Base-by-base conservation (phyloP, 37 sponge, comb jelly and placozoan species). In the Lycopodina hypogea region DNA sequence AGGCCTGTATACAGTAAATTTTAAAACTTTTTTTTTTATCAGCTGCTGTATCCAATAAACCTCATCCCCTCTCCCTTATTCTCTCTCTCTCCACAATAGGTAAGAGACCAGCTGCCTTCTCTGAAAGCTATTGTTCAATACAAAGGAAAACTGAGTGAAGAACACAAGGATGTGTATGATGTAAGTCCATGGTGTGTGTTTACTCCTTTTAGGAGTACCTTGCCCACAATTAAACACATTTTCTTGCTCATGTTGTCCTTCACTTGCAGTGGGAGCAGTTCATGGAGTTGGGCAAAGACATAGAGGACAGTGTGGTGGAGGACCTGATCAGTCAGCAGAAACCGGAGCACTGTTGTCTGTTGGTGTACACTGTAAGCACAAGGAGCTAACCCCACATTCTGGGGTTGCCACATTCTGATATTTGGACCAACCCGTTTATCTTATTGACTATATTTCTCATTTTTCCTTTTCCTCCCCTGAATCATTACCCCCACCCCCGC, bases 71-170 rank as follows among this genome's bases (percentile, higher is more conserved):
- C 17, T 12, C 17, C 61, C 61, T 29, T 45, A 45, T 45, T 26
- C 60, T 59, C 60, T 59, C 48, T 24, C 2, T 29, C 33, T 40
- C 9, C 15, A 41, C 34, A 3, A 6, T 58, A 95, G 96, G 45
- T 96, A 8, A 76, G 88, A 34, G 93, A 96, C 34, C 67, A 65
- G n/a, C 88, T 92, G 28, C 96, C 96, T 63, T 64, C 87, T 34
- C 42, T 96, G 69, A 96, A 93, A 82, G 95, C 92, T 33, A 91
- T 96, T 60, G 86, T 96, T 12, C 97, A 94, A 60, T 96, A 94
- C 80, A 91, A 79, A 56, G 97, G 97, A 23, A 78, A 91, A 55
- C 78, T 94, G 26, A 77, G 78, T 45, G 78, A 88, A 63, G 51
- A 82, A 26, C 79, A 94, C 68, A 68, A 89, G n/a, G 77, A 89